Evolutionary conservation across 2,888 invertebrate species (phyloP).

Genomic region (Agrenia bidenticulata): DNA sequence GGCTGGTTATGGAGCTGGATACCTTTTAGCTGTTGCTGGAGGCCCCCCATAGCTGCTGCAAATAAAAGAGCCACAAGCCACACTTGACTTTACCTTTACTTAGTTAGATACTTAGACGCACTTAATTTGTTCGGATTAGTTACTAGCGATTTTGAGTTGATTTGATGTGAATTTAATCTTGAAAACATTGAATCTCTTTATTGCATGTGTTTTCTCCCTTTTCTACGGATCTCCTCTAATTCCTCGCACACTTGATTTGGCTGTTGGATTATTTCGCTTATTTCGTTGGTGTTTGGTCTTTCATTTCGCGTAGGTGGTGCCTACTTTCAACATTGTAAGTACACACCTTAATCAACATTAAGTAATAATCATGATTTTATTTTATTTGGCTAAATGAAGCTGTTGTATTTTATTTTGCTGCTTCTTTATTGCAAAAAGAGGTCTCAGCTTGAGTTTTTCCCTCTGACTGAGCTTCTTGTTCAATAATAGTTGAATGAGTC

Average conservation of each 20-base stretch:
- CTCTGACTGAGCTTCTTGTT: constrained; percentile 3
- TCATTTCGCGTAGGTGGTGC: constrained; percentile 44
- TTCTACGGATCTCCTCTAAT: constrained; percentile 11
- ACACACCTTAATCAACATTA: not conserved
- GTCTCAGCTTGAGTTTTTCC: constrained; percentile 1
- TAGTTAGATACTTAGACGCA: too few relatives aligned
- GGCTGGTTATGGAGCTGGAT: not conserved
- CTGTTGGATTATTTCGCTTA: constrained; percentile 21
- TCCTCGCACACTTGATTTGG: constrained; percentile 9
- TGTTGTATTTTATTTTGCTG: constrained; percentile 2
- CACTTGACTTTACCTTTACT: too few relatives aligned
- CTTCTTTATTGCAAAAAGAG: constrained; percentile 1
- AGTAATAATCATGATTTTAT: too few relatives aligned
- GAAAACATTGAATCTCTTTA: not conserved
- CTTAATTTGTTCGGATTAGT: not conserved
- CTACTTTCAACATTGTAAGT: constrained; percentile 52
- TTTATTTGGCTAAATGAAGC: not conserved
- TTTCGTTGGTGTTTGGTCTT: constrained; percentile 26
- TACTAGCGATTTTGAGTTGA: not conserved
- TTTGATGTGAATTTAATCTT: constrained; percentile 4
- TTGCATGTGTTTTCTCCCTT: constrained; percentile 14
- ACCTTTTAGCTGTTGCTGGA: not conserved
- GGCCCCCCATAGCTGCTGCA: too few relatives aligned
- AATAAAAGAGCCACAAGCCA: too few relatives aligned
- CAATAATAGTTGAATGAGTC: constrained; percentile 2